phyloP scores from a whole-genome alignment of 2,888 invertebrate species.

The Netelia virgata region DNA sequence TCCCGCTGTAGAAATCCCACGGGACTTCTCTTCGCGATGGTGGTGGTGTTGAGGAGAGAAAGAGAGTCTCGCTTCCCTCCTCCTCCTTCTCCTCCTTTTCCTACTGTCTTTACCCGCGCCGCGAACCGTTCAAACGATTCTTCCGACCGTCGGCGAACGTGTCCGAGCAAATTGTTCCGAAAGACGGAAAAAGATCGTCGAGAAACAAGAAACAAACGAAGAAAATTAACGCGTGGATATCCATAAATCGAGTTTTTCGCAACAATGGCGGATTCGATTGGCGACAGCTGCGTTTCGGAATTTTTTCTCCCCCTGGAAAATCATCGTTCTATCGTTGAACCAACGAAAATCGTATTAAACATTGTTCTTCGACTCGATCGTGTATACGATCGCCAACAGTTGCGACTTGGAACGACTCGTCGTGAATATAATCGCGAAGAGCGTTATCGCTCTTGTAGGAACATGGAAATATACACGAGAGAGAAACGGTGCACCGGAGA shows the following conservation, averaged over 20 bases:
- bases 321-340: too few relatives aligned
- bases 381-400: constrained; percentile 51
- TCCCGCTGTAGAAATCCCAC: constrained; percentile 56
- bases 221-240: not conserved
- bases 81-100: constrained; percentile 37
- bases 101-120: constrained; percentile 39
- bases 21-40: constrained; percentile 72
- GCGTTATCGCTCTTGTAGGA: constrained; percentile 63
- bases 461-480: constrained; percentile 53
- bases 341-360: too few relatives aligned
- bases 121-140: constrained; percentile 73
- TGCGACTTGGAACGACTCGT: constrained; percentile 63
- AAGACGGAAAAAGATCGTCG: constrained; percentile 39
- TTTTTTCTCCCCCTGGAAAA: too few relatives aligned
- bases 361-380: too few relatives aligned
- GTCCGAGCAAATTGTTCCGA: constrained; percentile 81
- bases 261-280: too few relatives aligned
- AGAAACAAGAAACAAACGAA: constrained; percentile 8
- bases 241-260: constrained; percentile 2
- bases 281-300: too few relatives aligned
- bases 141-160: constrained; percentile 78
- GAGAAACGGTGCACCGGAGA: constrained; percentile 51
- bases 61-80: constrained; percentile 32
- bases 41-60: constrained; percentile 70
- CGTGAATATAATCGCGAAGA: constrained; percentile 62